A percentile compares a stretch with the other conserved stretches of the same genome.
These are phyloP conservation scores for Brachypalpus laphriformis DNA, from an alignment of 2,888 invertebrate genomes.

Conservation along the genomic window DNA sequence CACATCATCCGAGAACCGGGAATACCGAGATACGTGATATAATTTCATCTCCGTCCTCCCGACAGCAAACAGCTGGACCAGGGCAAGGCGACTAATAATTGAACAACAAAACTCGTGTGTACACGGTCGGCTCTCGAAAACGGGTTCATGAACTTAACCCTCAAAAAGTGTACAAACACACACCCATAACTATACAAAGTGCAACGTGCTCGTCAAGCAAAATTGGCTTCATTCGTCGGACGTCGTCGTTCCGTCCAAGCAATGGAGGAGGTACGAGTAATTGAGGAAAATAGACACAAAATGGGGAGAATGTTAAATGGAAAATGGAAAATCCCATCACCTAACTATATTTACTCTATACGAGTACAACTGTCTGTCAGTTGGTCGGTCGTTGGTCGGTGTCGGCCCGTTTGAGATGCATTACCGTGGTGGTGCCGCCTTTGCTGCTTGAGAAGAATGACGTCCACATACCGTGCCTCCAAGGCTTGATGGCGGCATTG, in stretches of 20 bases:
- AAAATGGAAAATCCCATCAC: conserved; percentile 53
- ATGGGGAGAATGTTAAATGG: conserved; percentile 50
- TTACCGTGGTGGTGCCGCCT: conserved; percentile 28
- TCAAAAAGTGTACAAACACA: conserved; percentile 42
- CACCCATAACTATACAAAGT: background rate
- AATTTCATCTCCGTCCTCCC: conserved; percentile 23
- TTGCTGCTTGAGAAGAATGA: background rate
- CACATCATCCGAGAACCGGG: conserved; percentile 13
- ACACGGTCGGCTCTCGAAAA: conserved; percentile 7
- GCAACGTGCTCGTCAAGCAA: conserved; percentile 38
- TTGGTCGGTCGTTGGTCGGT: conserved; percentile 4
- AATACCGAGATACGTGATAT: conserved; percentile 11
- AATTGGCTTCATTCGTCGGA: conserved; percentile 32
- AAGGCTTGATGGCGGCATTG: too few species aligned
- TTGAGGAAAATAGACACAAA: conserved; percentile 47
- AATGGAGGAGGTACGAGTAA: conserved; percentile 44
- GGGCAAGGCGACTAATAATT: conserved; percentile 29
- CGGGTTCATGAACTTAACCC: conserved; percentile 70
- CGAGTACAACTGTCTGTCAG: conserved; percentile 27
- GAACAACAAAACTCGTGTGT: conserved; percentile 38
- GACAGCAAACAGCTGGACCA: conserved; percentile 58
- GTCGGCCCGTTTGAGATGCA: conserved; percentile 68
- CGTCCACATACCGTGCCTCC: conserved; percentile 22
- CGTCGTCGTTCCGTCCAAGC: background rate
- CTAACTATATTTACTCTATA: conserved; percentile 31